Evolutionary conservation across 1,140 invertebrate genomes (phyloP), one percentile per base, ranked within the genome.

Genomic region (Matsumurasca onukii): DNA sequence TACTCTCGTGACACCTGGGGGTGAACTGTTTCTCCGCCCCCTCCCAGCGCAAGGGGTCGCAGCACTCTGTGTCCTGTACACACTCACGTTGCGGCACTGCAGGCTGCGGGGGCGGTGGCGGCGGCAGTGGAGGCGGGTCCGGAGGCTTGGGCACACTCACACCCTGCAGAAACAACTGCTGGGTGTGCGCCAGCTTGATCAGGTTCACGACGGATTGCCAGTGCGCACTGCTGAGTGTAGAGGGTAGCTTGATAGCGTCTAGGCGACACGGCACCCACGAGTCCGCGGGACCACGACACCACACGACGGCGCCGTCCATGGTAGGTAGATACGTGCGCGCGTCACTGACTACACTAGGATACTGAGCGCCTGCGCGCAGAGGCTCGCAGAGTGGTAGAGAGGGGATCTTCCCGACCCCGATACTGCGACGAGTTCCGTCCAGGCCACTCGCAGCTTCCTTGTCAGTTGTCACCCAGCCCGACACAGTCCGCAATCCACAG

Each of bases 211-310:
- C 82, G 22, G 84, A 84, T 31, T 83, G 82, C 78, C 85, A 84
- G 74, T 87, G 86, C 1, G 84, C 85, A 71, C 83, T 82, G 25
- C 85, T 86, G 31, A 86, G 79, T 27, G 81, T 82, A 55, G 85
- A 85, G 76, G 86, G 83, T 73, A 87, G 80, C 70, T 83, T 80
- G 70, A 87, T 85, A 71, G 84, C 84, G 63, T 84, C 85, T 71
- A 87, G 79, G 76, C 86, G 84, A 65, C 86, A 81, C 67, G 86
- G 86, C 71, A 85, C 81, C 78, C 85, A 84, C 24, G 29, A 31
- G 76, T 86, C 84, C n/a, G n/a, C n/a, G 79, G 86, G 84, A 73
- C 85, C 83, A 73, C 83, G 80, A 81, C 86, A 86, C 85, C 85
- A 86, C 72, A 86, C 85, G 69, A 86, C 83, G 72, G 84, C 81